Evolutionary conservation across 2,113 vertebrate genomes (phyloP).

Genomic region (Leptodactylus fuscus): DNA sequence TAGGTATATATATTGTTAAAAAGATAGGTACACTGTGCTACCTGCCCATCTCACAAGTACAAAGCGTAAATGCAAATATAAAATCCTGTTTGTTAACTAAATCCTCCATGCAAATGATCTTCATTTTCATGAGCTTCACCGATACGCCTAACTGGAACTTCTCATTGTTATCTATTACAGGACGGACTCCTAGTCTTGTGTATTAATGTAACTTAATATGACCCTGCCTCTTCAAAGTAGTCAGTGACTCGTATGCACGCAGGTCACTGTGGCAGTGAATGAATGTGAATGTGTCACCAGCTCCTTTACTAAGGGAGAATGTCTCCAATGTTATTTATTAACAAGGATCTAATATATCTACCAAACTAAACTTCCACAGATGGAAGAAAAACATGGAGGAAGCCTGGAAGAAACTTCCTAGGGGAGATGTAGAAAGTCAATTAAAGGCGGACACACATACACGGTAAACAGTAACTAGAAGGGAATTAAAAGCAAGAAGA

Average conservation of each 20-base stretch:
- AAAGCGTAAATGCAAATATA: background rate
- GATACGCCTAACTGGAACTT: background rate
- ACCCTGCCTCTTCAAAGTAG: background rate
- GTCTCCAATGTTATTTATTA: slow-evolving; percentile 47
- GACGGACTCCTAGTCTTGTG: background rate
- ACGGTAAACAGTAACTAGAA: background rate
- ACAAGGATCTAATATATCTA: slow-evolving; percentile 36
- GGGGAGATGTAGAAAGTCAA: background rate
- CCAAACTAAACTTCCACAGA: background rate
- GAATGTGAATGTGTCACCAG: background rate
- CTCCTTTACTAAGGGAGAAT: background rate
- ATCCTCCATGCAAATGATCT: background rate
- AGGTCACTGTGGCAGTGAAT: slow-evolving; percentile 18
- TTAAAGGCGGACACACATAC: background rate
- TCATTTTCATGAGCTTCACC: background rate
- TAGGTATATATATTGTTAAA: background rate
- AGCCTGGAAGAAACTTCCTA: background rate
- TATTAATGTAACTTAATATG: background rate
- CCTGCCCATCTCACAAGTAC: background rate
- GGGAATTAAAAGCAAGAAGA: slow-evolving; percentile 37
- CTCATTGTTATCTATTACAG: background rate
- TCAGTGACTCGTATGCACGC: background rate
- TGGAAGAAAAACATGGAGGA: slow-evolving; percentile 7
- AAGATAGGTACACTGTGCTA: background rate
- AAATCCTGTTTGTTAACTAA: slow-evolving; percentile 13